Evolutionary conservation across 2,888 invertebrate species (phyloP), one percentile per base, ranked within the genome.

Genomic region (Tipula confusa): DNA sequence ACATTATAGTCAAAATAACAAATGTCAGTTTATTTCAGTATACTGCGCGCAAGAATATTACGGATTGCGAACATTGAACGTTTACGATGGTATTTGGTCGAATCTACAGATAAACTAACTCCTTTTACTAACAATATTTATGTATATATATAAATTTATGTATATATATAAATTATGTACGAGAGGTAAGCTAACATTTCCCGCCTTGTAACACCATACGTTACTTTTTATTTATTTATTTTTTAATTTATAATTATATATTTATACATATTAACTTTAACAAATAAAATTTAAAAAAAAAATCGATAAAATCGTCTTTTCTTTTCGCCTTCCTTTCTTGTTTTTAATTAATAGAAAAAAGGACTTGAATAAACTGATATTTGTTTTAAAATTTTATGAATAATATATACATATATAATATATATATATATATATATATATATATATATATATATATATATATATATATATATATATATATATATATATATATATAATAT

Each of bases 21-120:
- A 82, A 82, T 82, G 82, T 82, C 82, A 82, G 82, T 82, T 82
- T 82, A 82, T 82, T 82, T 82, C 29, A 82, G 24, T 64, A n/a
- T n/a, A n/a, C n/a, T n/a, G 11, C 64, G 24, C 64, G 24, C 64
- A 64, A 64, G 64, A 64, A 64, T 64, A 24, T 24, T 18, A 11
- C 7, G 64, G 64, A 64, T 13, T 24, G 1, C 24, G 64, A 64
- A 64, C 64, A 24, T 64, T 24, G 24, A 64, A 24, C 24, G 64
- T 64, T 64, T 64, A 24, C 24, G 64, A 4, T 24, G 64, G 18
- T 64, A 64, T 64, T 64, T 64, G 64, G 11, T 64, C 24, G 64
- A 64, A 24, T 9, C 24, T 9, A 64, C 64, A 64, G n/a, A n/a
- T n/a, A n/a, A n/a, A n/a, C n/a, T n/a, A n/a, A n/a, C 24, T 24